Conservation (phyloP, 1,140 invertebrate species). For the Ridgeia piscesae region DNA sequence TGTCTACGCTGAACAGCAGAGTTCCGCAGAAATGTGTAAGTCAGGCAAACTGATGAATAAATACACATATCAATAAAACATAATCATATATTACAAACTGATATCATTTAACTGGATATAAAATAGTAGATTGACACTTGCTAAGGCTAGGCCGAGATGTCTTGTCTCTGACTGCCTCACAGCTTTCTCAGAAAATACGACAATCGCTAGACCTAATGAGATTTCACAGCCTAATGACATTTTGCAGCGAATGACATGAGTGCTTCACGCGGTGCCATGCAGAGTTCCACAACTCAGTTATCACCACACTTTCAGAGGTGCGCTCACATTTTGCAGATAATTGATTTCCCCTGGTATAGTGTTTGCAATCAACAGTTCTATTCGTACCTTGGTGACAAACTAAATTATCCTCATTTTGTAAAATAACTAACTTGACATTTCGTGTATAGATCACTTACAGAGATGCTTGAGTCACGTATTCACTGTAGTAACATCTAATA, state of each 20-base stretch:
- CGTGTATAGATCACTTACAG: neutral
- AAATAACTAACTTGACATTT: neutral
- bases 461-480: neutral
- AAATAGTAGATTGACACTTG: too few species aligned
- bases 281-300: neutral
- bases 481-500: neutral
- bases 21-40: too few species aligned
- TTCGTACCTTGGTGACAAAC: neutral
- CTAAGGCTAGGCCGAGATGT: too few species aligned
- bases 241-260: neutral
- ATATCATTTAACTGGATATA: too few species aligned
- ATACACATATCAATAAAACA: too few species aligned
- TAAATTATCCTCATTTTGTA: neutral
- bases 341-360: slow-evolving; percentile 8
- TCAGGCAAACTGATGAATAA: too few species aligned
- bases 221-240: neutral
- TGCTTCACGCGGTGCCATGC: neutral
- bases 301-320: neutral
- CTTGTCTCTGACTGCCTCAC: too few species aligned
- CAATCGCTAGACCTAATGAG: neutral
- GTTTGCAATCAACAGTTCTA: slow-evolving; percentile 17
- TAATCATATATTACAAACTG: too few species aligned
- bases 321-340: neutral
- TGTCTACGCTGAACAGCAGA: too few species aligned
- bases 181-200: too few species aligned